phyloP scores from a whole-genome alignment of 2,797 vertebrate genomes.

The Falco berigora region DNA sequence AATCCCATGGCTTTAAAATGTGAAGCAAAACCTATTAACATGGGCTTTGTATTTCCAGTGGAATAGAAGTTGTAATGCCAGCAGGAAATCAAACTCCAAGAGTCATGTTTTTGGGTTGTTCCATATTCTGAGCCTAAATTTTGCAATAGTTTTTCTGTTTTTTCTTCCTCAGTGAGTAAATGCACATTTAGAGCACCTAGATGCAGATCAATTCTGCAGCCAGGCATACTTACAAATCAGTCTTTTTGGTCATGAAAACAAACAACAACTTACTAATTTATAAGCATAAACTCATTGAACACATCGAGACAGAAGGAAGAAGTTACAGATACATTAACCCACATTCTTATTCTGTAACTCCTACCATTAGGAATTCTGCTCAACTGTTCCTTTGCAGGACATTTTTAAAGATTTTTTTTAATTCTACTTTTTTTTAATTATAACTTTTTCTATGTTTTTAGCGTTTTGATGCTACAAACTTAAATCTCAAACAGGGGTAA shows the following conservation, averaged over 20 bases:
- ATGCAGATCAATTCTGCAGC: constrained; percentile 42
- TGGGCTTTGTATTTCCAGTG: neutral
- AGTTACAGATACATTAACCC: constrained; percentile 17
- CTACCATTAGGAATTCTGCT: constrained; percentile 12
- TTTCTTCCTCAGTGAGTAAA: constrained; percentile 31
- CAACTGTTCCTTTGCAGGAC: neutral
- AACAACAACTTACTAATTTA: constrained; percentile 33
- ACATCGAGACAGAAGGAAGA: neutral
- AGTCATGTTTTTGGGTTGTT: neutral
- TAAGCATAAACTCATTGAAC: neutral
- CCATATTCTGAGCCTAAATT: neutral
- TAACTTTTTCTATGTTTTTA: neutral
- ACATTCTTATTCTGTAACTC: constrained; percentile 10
- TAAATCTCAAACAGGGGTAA: neutral
- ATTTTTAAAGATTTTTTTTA: neutral
- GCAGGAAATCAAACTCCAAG: neutral
- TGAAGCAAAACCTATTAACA: constrained; percentile 28
- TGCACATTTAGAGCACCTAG: constrained; percentile 28
- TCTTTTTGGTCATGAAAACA: constrained; percentile 24
- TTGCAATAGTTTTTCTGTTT: neutral
- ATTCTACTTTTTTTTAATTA: neutral
- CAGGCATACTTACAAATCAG: constrained; percentile 24
- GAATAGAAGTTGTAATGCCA: neutral
- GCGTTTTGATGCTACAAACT: neutral
- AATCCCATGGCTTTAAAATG: constrained; percentile 1